Base-by-base conservation (phyloP, 2,888 invertebrate genomes). In the Noctua janthina region DNA sequence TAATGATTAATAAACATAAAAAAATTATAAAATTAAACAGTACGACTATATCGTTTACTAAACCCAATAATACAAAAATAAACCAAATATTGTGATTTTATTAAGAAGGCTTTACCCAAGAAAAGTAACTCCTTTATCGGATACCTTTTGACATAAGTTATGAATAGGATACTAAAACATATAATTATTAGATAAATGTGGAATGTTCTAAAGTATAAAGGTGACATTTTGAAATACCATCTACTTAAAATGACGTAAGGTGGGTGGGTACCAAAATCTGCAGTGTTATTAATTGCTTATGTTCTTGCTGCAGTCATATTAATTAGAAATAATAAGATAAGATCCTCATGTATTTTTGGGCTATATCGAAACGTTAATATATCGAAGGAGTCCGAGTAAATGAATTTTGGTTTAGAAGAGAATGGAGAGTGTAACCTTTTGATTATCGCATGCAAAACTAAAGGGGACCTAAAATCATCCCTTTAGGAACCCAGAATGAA, bases 221-320 rank as follows among this genome's bases (percentile, higher is more conserved):
- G 79, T 89, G 88, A 88, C 88, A 89, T 89, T 89, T 68, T 49
- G 56, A 74, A 85, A 78, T 85, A 66, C 64, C 87, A 78, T 78
- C 70, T 72, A 76, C 59, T 67, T 72, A 11, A 7, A 11, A 15
- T 87, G 87, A 87, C 74, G 85, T 87, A 75, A 86, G 4, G 35
- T 83, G 78, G 72, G 84, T 13, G 74, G 43, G 59, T 46, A 62
- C 49, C 51, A 20, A 43, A 62, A 76, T 76, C 82, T 62, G 62
- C n/a, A 64, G 4, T 15, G 39, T 82, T 46, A 86, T 82, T 64
- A 74, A 86, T 86, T 46, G 59, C 35, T 17, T 29, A 46, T 29
- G 51, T 81, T 35, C 39, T 2, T 66, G 15, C 51, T n/a, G 70
- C 11, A 62, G 73, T 35, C 62, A 51, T 73, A 46, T 35, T 74